phyloP scores from a whole-genome alignment of 2,113 vertebrate species.

The Platanista minor region DNA sequence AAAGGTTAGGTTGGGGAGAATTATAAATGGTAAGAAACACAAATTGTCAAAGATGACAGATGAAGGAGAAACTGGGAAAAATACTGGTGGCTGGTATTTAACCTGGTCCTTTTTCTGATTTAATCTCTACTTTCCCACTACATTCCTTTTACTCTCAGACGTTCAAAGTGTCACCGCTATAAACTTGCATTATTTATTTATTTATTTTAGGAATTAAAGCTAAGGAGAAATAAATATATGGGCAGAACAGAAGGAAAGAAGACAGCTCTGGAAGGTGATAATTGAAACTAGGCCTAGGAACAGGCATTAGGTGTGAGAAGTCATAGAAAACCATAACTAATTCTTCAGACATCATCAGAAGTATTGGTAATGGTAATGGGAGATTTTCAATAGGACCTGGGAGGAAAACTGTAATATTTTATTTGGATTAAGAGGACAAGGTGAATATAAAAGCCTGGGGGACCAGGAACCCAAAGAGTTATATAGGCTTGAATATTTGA shows the following conservation, averaged over 20 bases:
- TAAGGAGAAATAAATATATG: not conserved
- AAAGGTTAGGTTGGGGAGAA: not conserved
- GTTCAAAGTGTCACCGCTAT: not conserved
- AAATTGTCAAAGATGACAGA: not conserved
- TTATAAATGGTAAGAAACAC: not conserved
- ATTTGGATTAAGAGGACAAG: not conserved
- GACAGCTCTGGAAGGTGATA: not conserved
- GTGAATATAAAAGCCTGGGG: not conserved
- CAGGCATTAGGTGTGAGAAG: not conserved
- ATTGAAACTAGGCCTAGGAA: not conserved
- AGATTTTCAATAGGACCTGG: not conserved
- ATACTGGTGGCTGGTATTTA: not conserved
- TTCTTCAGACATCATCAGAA: not conserved
- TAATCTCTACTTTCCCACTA: not conserved
- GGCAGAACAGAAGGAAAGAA: not conserved
- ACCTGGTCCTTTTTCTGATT: not conserved
- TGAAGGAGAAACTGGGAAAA: not conserved
- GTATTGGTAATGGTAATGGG: rapidly evolving
- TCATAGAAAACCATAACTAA: too few species aligned
- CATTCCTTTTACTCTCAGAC: not conserved
- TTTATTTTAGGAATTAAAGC: not conserved
- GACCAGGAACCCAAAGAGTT: not conserved
- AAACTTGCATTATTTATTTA: not conserved
- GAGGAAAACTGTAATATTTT: not conserved
- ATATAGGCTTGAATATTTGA: not conserved